A percentile compares a stretch with the other conserved stretches of the same genome.
These are phyloP conservation scores for Pimephales promelas DNA, from an alignment of 2,113 vertebrate genomes.

Conservation along the genomic window DNA sequence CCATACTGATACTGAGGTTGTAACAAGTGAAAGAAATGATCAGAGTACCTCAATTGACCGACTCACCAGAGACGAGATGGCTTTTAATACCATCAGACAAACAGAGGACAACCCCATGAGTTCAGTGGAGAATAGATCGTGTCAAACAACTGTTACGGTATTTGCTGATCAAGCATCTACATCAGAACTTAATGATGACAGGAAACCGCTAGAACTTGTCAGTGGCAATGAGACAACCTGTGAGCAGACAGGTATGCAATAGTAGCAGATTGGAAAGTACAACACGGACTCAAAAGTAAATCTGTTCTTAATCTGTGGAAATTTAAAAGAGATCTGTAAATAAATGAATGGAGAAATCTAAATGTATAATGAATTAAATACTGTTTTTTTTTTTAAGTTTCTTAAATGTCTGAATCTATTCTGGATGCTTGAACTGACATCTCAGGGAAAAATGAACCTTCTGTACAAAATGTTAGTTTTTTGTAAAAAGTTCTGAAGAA, in stretches of 20 bases:
- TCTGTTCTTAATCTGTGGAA: conserved; percentile 17
- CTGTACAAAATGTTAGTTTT: conserved; percentile 8
- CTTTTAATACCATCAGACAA: not conserved
- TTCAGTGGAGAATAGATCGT: not conserved
- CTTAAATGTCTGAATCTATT: conserved; percentile 33
- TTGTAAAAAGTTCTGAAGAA: not conserved
- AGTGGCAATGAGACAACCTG: conserved; percentile 32
- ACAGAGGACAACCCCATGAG: not conserved
- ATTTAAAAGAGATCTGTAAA: not conserved
- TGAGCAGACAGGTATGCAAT: conserved; percentile 38
- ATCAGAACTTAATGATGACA: conserved; percentile 9
- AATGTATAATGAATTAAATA: conserved; percentile 32
- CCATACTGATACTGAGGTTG: not conserved
- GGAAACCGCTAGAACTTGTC: not conserved
- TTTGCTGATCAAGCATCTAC: conserved; percentile 16
- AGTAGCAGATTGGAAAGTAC: not conserved
- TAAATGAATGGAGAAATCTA: not conserved
- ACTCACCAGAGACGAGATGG: not conserved
- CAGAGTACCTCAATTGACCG: not conserved
- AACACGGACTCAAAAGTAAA: conserved; percentile 23
- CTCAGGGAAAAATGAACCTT: conserved; percentile 24
- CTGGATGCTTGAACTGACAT: conserved; percentile 30
- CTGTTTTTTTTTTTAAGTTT: conserved; percentile 33
- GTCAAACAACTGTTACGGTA: conserved; percentile 17
- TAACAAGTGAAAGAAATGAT: conserved; percentile 5